Evolutionary conservation across 2,113 vertebrate genomes (phyloP), one percentile per base, ranked within the genome.

Genomic region (Coracopsis vasa): DNA sequence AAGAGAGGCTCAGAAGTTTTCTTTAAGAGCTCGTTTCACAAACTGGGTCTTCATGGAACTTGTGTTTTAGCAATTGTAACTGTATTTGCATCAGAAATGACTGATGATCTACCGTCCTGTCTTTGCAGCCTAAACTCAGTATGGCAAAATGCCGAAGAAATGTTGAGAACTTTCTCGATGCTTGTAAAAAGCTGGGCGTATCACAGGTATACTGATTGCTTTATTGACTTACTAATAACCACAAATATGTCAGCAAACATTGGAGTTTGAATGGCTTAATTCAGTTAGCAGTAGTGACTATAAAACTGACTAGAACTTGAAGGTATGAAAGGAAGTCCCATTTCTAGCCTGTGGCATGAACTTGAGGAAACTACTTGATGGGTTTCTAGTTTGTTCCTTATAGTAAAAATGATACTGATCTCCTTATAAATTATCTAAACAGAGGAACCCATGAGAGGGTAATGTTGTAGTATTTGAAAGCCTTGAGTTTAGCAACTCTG

Each of bases 91-190:
- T 83, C 31, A 50, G 56, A 73, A 88, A 20, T 70, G 3, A 86
- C 51, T 56, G 81, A 39, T 42, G 9, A 80, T 88, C 15, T 94
- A 33, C 86, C 16, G 2, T 82, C 44, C 45, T 96, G 44, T 95
- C 61, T 95, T 97, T 97, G 90, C 97, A 99, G 99, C 99, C 99
- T 98, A 99, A 99, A 97, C 98, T 99, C 90, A 99, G 99, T 97
- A 99, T 99, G 99, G 99, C 99, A 81, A 99, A 99, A 95, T 99
- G 99, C 95, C 98, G 99, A 95, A 98, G 99, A 97, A 99, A 99
- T 58, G 99, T 99, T 89, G 99, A 99, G 97, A 99, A 99, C 98
- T 99, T 99, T 92, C 98, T 99, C 51, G 99, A 99, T 86, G 99
- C 99, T n/a, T 99, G 99, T 96, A 99, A 99, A 98, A 99, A 99